Conservation (phyloP, 2,113 vertebrate species). For the Bubo bubo region DNA sequence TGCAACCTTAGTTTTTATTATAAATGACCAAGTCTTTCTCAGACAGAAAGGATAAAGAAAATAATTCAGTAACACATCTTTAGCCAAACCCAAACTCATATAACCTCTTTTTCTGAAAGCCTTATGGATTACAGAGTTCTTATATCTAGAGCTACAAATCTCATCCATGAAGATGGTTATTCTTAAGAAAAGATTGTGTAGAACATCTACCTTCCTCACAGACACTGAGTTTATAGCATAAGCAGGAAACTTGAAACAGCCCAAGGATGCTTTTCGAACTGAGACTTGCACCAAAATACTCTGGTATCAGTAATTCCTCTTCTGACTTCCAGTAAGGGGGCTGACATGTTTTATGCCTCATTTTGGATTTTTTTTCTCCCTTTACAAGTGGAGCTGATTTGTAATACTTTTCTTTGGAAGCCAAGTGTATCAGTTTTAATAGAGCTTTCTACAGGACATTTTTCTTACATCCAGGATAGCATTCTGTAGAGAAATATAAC, state of each 20-base stretch:
- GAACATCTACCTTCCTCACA: background rate
- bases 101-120: background rate
- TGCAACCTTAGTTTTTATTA: background rate
- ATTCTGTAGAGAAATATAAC: background rate
- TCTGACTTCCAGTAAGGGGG: background rate
- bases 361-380: background rate
- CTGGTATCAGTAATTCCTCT: background rate
- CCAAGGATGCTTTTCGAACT: background rate
- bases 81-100: background rate
- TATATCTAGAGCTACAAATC: background rate
- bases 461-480: background rate
- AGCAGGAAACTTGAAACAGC: background rate
- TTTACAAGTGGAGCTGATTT: background rate
- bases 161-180: background rate
- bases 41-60: background rate
- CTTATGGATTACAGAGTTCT: background rate
- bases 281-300: background rate
- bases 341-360: rapidly evolving
- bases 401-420: background rate
- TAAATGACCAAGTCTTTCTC: background rate
- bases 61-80: background rate
- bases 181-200: background rate
- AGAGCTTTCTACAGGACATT: background rate
- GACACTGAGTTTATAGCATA: background rate
- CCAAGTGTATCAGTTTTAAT: background rate